Evolutionary conservation across 2,113 vertebrate species (phyloP), one percentile per base, ranked within the genome.

Genomic region (Amblyornis subalaris): DNA sequence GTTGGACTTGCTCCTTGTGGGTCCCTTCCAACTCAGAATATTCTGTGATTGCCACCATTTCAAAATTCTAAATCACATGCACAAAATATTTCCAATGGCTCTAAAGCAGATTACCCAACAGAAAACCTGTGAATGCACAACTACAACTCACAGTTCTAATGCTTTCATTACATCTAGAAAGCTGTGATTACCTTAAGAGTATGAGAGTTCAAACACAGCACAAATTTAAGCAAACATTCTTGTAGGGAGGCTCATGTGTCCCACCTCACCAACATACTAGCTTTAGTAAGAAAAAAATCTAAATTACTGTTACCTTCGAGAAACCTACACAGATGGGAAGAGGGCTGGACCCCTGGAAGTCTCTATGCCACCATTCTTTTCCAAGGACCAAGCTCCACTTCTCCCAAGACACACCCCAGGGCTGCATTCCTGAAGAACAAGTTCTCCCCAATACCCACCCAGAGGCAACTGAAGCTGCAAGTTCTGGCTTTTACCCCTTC

Each of bases 61-160:
- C 2, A 18, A 21, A 28, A 44, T 17, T 38, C 5, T 17, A 3
- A 17, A 53, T 31, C 25, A 40, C 0, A 2, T 3, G 29, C 9
- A 45, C 31, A 51, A 76, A 83, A 33, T 50, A 82, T 4, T 76
- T 81, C 16, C 12, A 25, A 22, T 26, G 19, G 29, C 48, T 77
- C 14, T 83, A n/a, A 45, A 33, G 9, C 36, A 48, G 44, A 72
- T 44, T 25, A 61, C 16, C 25, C n/a, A 47, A n/a, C 22, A 77
- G 51, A 45, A 93, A 66, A 87, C 4, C 50, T 35, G 23, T 2
- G 10, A 74, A 47, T 4, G 10, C 21, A 21, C 19, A 83, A 51
- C 23, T 64, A 20, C 19, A 69, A 18, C 33, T 87, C 51, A 35
- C 5, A n/a, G 4, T 38, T 74, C 45, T 50, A 40, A 51, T 40